Evolutionary conservation across 2,113 vertebrate genomes (phyloP).

Genomic region (Callipepla californica): DNA sequence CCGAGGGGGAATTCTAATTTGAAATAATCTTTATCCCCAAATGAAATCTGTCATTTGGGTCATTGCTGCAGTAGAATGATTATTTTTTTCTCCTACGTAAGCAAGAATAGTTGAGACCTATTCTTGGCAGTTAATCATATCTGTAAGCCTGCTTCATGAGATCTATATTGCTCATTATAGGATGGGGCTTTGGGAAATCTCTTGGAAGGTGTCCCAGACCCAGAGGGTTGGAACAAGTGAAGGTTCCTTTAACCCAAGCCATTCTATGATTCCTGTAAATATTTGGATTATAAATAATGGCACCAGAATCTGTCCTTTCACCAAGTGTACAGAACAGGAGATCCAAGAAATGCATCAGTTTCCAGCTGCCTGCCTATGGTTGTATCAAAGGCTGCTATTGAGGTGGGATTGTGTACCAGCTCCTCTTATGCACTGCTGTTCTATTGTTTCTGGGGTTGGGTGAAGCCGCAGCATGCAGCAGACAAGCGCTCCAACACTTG

Average conservation of each 20-base stretch:
- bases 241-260: background rate
- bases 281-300: background rate
- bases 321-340: background rate
- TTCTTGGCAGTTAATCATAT: constrained; percentile 14
- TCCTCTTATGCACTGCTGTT: background rate
- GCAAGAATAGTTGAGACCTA: background rate
- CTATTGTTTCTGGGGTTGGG: background rate
- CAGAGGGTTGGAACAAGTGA: background rate
- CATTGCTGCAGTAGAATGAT: background rate
- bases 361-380: background rate
- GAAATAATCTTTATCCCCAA: constrained; percentile 7
- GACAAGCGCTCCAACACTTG: background rate
- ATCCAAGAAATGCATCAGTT: background rate
- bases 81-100: background rate
- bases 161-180: background rate
- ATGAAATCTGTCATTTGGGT: constrained; percentile 14
- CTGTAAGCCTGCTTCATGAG: background rate
- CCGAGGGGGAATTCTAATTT: constrained; percentile 11
- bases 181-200: background rate
- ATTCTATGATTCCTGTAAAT: background rate
- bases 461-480: background rate
- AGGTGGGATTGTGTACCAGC: background rate
- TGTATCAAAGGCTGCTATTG: background rate
- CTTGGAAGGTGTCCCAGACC: background rate
- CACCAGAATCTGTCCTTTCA: background rate